A percentile compares a stretch with the other conserved stretches of the same genome.
These are phyloP conservation scores for Gorsachius magnificus DNA, from an alignment of 2,797 vertebrate species.

Conservation along the genomic window DNA sequence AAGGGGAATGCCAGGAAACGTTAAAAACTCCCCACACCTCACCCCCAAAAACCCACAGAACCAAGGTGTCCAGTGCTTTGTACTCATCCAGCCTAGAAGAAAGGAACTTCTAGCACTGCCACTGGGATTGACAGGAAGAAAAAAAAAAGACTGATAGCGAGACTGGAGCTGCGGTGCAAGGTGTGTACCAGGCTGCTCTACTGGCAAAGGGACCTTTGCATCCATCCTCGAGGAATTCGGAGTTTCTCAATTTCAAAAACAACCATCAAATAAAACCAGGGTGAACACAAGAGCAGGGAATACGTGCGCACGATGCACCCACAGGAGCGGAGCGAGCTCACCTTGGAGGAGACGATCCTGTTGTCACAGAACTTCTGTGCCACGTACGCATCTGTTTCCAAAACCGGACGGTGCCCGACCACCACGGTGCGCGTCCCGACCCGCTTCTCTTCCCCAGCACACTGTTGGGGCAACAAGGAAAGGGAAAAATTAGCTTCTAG, in stretches of 20 bases:
- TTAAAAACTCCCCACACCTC: not conserved
- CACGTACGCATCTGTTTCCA: conserved; percentile 82
- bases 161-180: not conserved
- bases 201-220: not conserved
- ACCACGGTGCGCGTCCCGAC: conserved; percentile 91
- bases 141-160: not conserved
- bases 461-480: conserved; percentile 60
- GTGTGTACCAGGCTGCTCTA: not conserved
- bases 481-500: not conserved
- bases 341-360: conserved; percentile 98
- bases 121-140: accelerated
- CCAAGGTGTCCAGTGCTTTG: accelerated
- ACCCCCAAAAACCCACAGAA: not conserved
- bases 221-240: not conserved
- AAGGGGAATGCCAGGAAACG: not conserved
- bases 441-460: conserved; percentile 85
- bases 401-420: conserved; percentile 83
- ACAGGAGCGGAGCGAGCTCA: conserved; percentile 54
- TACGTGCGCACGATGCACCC: accelerated
- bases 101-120: accelerated
- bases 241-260: not conserved
- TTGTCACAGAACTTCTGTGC: conserved; percentile 95
- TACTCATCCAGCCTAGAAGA: not conserved
- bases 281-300: accelerated
- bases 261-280: not conserved